Percentiles rank a stretch among this genome's conserved stretches.
phyloP scores from a whole-genome alignment of 35 echinoderm and acorn worm genomes.

The Ophioderma brevispina region DNA sequence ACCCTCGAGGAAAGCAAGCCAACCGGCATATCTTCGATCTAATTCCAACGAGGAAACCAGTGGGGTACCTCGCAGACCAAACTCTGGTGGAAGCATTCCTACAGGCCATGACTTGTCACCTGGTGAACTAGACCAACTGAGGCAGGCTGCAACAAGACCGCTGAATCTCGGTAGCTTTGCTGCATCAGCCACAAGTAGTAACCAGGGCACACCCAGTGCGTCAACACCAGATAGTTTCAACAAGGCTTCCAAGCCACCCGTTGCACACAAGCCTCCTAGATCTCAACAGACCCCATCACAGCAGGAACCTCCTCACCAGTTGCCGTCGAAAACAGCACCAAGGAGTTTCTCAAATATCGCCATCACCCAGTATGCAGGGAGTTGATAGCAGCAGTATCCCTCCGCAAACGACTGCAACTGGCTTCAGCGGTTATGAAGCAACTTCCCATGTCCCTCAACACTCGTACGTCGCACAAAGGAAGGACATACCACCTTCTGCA shows the following conservation, averaged over 20 bases:
- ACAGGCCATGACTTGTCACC: not conserved
- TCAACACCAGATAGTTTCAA: not conserved
- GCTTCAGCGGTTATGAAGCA: not conserved
- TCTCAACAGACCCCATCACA: no score
- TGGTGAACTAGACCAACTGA: not conserved
- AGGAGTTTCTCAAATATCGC: no score
- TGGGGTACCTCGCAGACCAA: not conserved
- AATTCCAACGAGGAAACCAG: constrained; percentile 64
- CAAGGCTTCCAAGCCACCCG: not conserved
- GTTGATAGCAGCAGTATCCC: no score
- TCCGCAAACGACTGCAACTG: no score
- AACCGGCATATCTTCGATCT: constrained; percentile 24
- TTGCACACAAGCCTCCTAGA: not conserved
- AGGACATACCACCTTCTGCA: not conserved
- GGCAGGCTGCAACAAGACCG: not conserved
- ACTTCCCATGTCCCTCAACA: not conserved
- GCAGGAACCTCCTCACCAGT: no score
- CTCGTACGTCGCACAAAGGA: not conserved
- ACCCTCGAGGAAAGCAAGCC: constrained; percentile 55
- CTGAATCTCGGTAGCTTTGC: not conserved
- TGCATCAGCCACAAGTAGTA: not conserved
- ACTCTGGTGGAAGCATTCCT: not conserved
- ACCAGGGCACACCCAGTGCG: not conserved
- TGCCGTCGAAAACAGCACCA: no score
- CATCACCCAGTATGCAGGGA: no score